Evolutionary conservation across 2,797 vertebrate genomes (phyloP).

Genomic region (Podarcis lilfordi): DNA sequence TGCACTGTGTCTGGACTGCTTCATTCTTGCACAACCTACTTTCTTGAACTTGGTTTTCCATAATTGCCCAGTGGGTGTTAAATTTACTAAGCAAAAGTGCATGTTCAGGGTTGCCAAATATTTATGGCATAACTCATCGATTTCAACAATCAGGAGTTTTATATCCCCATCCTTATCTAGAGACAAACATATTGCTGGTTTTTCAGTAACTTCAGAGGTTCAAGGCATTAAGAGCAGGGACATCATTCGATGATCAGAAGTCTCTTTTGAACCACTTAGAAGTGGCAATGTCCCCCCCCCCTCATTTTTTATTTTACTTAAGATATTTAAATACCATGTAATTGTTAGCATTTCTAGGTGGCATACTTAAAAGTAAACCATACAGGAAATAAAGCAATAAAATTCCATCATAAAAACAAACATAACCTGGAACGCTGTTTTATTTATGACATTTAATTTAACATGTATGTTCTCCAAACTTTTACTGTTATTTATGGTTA

Average conservation of each 20-base stretch:
- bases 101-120: not conserved
- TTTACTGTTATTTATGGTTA: not conserved
- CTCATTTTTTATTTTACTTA: too few relatives aligned
- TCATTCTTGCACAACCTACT: not conserved
- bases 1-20: not conserved
- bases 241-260: not conserved
- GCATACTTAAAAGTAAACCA: too few relatives aligned
- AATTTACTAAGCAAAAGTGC: not conserved
- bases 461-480: not conserved
- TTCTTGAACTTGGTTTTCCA: not conserved
- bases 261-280: not conserved
- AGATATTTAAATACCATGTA: too few relatives aligned
- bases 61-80: too few relatives aligned
- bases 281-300: not conserved
- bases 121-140: too few relatives aligned
- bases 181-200: not conserved
- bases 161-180: not conserved
- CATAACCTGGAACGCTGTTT: too few relatives aligned
- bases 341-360: too few relatives aligned
- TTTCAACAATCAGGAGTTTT: not conserved
- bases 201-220: not conserved
- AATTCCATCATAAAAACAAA: too few relatives aligned
- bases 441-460: not conserved
- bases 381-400: too few relatives aligned
- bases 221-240: not conserved